phyloP scores from a whole-genome alignment of 1,140 invertebrate species.

The Pogonus chalceus region DNA sequence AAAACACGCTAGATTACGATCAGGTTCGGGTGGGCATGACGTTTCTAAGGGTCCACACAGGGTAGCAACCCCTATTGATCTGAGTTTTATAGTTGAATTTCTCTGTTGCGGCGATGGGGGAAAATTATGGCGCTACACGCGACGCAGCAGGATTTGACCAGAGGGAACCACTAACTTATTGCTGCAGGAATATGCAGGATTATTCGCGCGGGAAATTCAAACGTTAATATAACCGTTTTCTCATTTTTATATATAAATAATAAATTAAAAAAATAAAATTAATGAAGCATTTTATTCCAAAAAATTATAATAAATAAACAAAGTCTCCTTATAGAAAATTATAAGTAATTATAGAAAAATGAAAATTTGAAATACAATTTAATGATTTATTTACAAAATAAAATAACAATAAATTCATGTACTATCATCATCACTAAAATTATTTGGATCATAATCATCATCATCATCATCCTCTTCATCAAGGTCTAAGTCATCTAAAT shows the following conservation, averaged over 20 bases:
- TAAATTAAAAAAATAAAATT: neutral
- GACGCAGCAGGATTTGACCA: neutral
- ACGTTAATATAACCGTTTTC: neutral
- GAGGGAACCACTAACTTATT: neutral
- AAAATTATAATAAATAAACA: neutral
- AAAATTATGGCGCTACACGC: neutral
- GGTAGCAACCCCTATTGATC: slow-evolving; percentile 3
- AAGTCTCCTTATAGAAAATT: neutral
- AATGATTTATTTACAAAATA: neutral
- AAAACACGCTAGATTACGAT: no score
- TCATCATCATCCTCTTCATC: slow-evolving; percentile 65
- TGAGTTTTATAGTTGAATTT: neutral
- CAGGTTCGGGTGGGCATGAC: no score
- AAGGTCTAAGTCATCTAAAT: slow-evolving; percentile 80
- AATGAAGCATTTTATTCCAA: neutral
- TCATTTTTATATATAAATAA: neutral
- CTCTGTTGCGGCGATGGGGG: neutral
- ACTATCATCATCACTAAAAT: slow-evolving; percentile 15
- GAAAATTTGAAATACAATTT: neutral
- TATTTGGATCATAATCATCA: slow-evolving; percentile 44
- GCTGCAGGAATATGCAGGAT: neutral
- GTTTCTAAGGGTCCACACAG: slow-evolving; percentile 17
- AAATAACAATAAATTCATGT: neutral
- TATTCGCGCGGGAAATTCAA: neutral
- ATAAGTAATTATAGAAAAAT: neutral